Evolutionary conservation across 1,140 invertebrate species (phyloP).

Genomic region (Psix sp.): DNA sequence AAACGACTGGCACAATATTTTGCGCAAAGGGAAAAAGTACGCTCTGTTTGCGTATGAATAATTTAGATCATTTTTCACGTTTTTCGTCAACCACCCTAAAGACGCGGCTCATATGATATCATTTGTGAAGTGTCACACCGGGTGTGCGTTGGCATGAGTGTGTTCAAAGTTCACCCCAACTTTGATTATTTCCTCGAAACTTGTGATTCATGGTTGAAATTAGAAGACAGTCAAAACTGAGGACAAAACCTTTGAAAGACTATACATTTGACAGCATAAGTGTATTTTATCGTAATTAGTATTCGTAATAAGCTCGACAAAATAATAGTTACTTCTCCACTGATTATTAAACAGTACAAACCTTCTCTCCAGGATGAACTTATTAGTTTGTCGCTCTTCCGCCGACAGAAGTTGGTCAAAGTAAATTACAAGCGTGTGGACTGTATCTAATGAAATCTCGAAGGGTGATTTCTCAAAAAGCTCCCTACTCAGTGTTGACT

Average conservation of each 20-base stretch:
- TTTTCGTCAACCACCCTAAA: constrained; percentile 20
- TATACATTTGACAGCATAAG: no score
- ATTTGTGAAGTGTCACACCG: constrained; percentile 33
- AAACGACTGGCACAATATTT: constrained; percentile 24
- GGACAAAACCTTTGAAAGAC: neutral
- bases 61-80: constrained; percentile 35
- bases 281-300: no score
- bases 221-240: neutral
- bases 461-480: constrained; percentile 27
- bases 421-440: constrained; percentile 23
- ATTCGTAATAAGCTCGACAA: no score
- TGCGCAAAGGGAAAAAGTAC: constrained; percentile 9
- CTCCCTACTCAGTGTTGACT: constrained; percentile 13
- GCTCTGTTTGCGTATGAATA: constrained; percentile 28
- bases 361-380: no score
- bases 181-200: constrained; percentile 24
- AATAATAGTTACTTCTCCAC: no score
- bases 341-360: no score
- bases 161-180: constrained; percentile 12
- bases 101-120: constrained; percentile 19
- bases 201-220: neutral
- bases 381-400: no score
- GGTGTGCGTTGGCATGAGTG: constrained; percentile 1
- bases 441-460: constrained; percentile 30
- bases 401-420: constrained; percentile 9